Conservation (phyloP, 2,113 vertebrate species). For the Loxodonta africana region DNA sequence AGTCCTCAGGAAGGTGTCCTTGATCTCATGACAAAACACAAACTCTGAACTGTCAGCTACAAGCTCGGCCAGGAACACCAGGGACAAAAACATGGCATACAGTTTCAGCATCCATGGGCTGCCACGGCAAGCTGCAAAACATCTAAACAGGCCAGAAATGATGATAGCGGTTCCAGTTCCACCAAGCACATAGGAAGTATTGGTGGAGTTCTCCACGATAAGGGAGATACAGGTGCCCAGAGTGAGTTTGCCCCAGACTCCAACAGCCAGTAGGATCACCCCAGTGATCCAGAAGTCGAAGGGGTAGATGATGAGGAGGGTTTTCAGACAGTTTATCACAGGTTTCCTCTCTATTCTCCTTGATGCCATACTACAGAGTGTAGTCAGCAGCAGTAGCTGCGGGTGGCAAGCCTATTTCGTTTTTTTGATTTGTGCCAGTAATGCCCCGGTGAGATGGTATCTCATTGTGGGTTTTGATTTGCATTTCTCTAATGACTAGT, state of each 20-base stretch:
- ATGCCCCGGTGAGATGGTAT: too few relatives aligned
- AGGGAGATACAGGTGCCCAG: constrained; percentile 98
- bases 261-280: constrained; percentile 97
- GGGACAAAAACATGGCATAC: constrained; percentile 90
- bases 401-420: constrained; percentile 52
- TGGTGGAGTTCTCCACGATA: constrained; percentile 99
- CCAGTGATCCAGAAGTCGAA: constrained; percentile 95
- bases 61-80: constrained; percentile 95
- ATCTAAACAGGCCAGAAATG: constrained; percentile 98
- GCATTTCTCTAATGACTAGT: too few relatives aligned
- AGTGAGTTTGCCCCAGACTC: constrained; percentile 98
- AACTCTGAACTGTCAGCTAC: constrained; percentile 96
- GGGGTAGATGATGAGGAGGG: constrained; percentile 92
- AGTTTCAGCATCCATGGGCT: constrained; percentile 99
- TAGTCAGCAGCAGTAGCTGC: constrained; percentile 79
- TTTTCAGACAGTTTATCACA: constrained; percentile 99
- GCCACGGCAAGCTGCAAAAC: constrained; percentile 98
- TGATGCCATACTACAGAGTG: constrained; percentile 94
- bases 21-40: constrained; percentile 95
- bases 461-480: too few relatives aligned
- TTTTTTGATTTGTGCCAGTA: too few relatives aligned
- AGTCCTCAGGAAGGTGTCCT: not conserved
- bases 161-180: constrained; percentile 98
- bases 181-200: constrained; percentile 98
- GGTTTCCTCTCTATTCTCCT: constrained; percentile 99